These are phyloP conservation scores for Artemia franciscana DNA, from an alignment of 1,140 invertebrate genomes.

Conservation along the genomic window DNA sequence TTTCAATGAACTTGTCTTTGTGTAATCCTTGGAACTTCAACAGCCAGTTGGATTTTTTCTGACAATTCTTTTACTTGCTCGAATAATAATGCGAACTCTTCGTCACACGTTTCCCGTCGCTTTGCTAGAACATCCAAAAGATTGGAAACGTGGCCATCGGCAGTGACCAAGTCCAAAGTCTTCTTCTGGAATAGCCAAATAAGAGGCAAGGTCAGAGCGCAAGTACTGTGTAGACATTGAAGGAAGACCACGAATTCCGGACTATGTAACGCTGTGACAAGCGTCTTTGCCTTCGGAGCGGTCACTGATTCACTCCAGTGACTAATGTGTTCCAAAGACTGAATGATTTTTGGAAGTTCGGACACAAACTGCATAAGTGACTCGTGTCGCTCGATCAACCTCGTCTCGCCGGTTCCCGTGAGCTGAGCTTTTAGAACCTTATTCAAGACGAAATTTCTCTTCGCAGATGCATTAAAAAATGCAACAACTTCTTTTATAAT, in stretches of 20 bases:
- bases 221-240: neutral
- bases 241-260: neutral
- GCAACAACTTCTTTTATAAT: no score
- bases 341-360: no score
- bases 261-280: neutral
- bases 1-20: neutral
- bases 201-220: neutral
- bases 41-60: neutral
- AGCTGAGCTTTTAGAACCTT: no score
- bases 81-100: neutral
- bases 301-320: no score
- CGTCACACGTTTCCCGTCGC: neutral
- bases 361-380: no score
- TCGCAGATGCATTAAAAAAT: no score
- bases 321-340: neutral
- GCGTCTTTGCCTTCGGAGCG: neutral
- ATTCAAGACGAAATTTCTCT: no score
- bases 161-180: neutral
- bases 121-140: neutral
- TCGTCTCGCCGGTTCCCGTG: no score
- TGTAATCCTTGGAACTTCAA: neutral
- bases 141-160: neutral
- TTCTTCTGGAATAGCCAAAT: neutral
- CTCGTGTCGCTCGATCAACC: no score
- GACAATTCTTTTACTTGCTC: neutral